phyloP scores from a whole-genome alignment of 2,113 vertebrate species.

The Lepidothrix coronata region DNA sequence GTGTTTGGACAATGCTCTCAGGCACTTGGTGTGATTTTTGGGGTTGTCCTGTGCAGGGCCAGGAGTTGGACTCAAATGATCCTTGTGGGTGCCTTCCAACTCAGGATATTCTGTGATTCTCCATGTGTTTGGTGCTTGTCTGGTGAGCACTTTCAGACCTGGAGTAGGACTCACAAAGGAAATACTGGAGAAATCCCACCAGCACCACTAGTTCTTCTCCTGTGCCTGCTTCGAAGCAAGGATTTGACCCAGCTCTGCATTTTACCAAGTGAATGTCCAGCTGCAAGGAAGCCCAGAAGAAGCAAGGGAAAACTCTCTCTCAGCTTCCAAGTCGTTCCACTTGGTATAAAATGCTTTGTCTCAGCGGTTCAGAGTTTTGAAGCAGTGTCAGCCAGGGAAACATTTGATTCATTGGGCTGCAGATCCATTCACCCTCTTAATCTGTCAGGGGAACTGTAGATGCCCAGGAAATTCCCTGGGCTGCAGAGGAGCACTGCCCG shows the following conservation, averaged over 20 bases:
- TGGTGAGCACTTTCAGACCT: neutral
- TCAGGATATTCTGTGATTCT: neutral
- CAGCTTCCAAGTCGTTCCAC: neutral
- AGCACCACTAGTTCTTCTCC: neutral
- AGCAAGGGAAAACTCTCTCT: neutral
- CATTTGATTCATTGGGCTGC: neutral
- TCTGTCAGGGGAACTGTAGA: neutral
- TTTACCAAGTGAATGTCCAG: neutral
- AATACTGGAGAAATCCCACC: neutral
- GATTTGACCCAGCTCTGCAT: neutral
- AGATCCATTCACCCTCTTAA: neutral
- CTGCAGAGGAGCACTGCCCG: neutral
- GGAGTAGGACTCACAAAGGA: neutral
- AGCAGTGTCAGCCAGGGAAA: neutral
- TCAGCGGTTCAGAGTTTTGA: neutral
- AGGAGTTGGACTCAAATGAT: fast-evolving
- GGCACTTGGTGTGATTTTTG: neutral
- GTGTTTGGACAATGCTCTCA: neutral
- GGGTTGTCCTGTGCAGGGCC: neutral
- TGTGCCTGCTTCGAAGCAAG: neutral
- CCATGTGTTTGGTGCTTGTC: neutral
- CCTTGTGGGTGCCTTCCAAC: neutral
- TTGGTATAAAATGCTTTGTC: neutral
- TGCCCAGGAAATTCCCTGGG: neutral
- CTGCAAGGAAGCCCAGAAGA: neutral